phyloP scores from a whole-genome alignment of 2,113 vertebrate genomes.

The Barnardius zonarius region DNA sequence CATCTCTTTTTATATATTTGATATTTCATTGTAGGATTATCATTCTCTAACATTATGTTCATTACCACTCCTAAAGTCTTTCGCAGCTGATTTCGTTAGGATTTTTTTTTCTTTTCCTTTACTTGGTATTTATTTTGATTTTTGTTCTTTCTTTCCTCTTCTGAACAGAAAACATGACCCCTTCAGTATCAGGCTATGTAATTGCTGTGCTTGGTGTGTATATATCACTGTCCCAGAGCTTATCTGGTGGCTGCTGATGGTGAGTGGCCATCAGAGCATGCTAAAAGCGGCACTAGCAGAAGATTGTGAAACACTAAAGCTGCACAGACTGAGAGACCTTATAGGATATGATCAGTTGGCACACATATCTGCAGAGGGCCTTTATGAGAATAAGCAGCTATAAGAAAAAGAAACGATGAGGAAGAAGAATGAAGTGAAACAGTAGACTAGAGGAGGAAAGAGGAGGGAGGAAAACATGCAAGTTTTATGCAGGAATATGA shows the following conservation, averaged over 20 bases:
- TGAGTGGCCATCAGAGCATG: fast-evolving
- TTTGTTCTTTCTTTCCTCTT: not conserved
- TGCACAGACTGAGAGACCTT: not conserved
- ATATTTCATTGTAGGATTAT: not conserved
- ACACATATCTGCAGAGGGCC: not conserved
- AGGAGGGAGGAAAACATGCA: not conserved
- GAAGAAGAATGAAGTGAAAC: not conserved
- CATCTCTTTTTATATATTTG: not conserved
- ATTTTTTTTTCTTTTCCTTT: not conserved
- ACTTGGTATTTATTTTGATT: not conserved
- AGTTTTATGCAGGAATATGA: not conserved
- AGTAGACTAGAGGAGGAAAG: not conserved
- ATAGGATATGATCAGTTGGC: not conserved
- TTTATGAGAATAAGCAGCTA: not conserved
- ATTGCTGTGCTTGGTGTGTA: not conserved
- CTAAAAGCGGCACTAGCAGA: not conserved
- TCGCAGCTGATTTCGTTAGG: not conserved
- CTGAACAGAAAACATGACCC: not conserved
- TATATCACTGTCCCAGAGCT: not conserved
- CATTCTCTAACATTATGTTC: not conserved
- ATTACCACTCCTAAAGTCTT: not conserved
- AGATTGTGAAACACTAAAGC: not conserved
- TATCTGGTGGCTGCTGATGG: not conserved
- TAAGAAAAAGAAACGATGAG: not conserved
- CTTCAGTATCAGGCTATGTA: not conserved